phyloP scores from a whole-genome alignment of 2,888 invertebrate genomes.

The Lypha dubia region DNA sequence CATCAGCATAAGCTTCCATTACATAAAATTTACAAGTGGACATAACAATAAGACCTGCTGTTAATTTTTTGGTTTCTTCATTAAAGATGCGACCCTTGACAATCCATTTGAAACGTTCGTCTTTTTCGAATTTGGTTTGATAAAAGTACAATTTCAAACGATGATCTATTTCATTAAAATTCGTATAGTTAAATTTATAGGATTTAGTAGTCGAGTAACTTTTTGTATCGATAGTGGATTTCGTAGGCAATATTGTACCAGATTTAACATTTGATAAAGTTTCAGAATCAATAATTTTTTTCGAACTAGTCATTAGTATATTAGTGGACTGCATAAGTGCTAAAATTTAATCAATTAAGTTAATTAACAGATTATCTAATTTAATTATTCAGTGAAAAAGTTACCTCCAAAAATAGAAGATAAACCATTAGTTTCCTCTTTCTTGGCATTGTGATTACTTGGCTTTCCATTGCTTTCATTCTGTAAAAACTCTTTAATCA shows the following conservation, averaged over 20 bases:
- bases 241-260: slow-evolving; percentile 46
- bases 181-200: slow-evolving; percentile 85
- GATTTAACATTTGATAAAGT: slow-evolving; percentile 71
- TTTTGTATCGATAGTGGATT: background rate
- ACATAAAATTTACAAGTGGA: slow-evolving; percentile 85
- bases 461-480: slow-evolving; percentile 36
- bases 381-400: background rate
- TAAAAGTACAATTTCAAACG: slow-evolving; percentile 86
- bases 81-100: slow-evolving; percentile 84
- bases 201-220: slow-evolving; percentile 75
- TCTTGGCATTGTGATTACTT: slow-evolving; percentile 57
- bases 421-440: slow-evolving; percentile 77
- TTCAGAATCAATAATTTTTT: slow-evolving; percentile 78
- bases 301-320: slow-evolving; percentile 82
- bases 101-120: slow-evolving; percentile 85
- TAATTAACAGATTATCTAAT: background rate
- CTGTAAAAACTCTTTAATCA: slow-evolving; percentile 47
- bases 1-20: slow-evolving; percentile 84
- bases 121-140: slow-evolving; percentile 84
- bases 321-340: slow-evolving; percentile 84
- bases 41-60: slow-evolving; percentile 84
- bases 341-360: slow-evolving; percentile 75
- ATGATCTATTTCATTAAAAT: slow-evolving; percentile 85
- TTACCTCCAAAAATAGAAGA: slow-evolving; percentile 84
- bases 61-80: slow-evolving; percentile 80